phyloP scores from a whole-genome alignment of 2,113 vertebrate species.

The Noctilio leporinus region DNA sequence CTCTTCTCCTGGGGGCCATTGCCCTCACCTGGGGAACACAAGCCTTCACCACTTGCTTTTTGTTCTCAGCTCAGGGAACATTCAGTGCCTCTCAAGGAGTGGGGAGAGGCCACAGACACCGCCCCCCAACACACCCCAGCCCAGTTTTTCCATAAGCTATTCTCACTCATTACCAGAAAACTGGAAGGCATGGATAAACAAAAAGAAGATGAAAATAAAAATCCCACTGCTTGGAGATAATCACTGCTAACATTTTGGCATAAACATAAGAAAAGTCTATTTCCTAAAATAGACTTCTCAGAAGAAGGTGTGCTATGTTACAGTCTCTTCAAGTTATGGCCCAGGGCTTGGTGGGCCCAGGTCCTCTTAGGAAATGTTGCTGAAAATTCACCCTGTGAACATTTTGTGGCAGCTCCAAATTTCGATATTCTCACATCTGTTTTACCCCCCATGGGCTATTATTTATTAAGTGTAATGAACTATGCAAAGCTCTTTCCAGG shows the following conservation, averaged over 20 bases:
- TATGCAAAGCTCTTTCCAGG: neutral
- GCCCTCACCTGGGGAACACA: neutral
- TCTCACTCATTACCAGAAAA: neutral
- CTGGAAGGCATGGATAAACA: neutral
- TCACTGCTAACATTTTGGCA: neutral
- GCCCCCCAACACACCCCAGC: neutral
- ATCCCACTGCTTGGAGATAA: neutral
- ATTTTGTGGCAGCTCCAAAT: neutral
- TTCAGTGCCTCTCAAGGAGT: neutral
- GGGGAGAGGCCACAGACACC: neutral
- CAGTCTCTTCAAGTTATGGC: neutral
- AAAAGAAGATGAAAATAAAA: neutral
- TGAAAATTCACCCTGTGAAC: neutral
- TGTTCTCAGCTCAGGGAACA: slow-evolving; percentile 41
- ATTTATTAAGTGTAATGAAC: neutral
- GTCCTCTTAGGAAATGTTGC: neutral
- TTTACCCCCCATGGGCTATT: neutral
- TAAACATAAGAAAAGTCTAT: neutral
- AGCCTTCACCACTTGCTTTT: neutral
- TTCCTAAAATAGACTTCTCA: neutral
- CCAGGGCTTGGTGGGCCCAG: neutral
- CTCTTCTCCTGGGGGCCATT: neutral
- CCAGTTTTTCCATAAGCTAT: neutral
- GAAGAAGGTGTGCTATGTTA: neutral
- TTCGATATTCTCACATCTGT: neutral